These are phyloP conservation scores for Dendronephthya gigantea DNA, from an alignment of 64 coral and sea anemone genomes.

Conservation along the genomic window DNA sequence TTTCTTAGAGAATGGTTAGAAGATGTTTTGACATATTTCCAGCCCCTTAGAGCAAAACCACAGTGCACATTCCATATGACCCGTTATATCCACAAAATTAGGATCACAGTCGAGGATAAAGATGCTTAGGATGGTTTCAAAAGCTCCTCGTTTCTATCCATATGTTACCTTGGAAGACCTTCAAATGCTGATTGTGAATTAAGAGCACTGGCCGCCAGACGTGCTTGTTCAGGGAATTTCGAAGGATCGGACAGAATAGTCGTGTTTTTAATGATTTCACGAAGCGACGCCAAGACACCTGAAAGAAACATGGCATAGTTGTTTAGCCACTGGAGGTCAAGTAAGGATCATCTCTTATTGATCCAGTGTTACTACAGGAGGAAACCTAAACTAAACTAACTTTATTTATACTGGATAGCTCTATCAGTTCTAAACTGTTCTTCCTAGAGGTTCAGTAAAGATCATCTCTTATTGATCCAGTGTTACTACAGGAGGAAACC, in stretches of 20 bases:
- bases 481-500: too few species aligned
- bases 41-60: too few species aligned
- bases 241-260: conserved; percentile 82
- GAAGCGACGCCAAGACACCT: conserved; percentile 79
- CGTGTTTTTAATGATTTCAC: conserved; percentile 77
- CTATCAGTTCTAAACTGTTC: too few species aligned
- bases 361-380: background rate
- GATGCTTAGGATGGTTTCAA: background rate
- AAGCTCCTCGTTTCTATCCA: background rate
- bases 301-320: background rate
- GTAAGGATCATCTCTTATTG: background rate
- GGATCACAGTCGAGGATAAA: background rate
- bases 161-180: background rate
- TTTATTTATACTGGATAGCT: too few species aligned
- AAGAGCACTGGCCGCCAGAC: conserved; percentile 20
- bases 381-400: too few species aligned
- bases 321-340: too few species aligned
- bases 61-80: background rate
- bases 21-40: too few species aligned
- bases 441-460: too few species aligned
- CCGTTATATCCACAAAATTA: background rate
- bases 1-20: too few species aligned
- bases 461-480: too few species aligned
- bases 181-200: background rate
- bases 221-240: conserved; percentile 58